These are phyloP conservation scores for Chymomyza procnemis DNA, from an alignment of 2,888 invertebrate species.

Conservation along the genomic window DNA sequence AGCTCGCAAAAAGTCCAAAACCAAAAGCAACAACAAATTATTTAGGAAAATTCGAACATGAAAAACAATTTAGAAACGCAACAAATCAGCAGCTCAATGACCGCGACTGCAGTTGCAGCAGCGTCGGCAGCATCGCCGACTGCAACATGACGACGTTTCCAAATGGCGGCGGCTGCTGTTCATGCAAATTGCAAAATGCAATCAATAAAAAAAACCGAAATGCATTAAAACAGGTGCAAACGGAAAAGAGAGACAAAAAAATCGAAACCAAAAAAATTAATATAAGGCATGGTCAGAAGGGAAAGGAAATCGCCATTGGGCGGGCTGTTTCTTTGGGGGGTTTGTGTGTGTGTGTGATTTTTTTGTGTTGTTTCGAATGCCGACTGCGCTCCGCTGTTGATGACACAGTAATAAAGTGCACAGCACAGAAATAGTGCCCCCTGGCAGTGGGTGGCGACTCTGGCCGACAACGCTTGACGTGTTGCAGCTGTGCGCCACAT, in stretches of 20 bases:
- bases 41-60: constrained; percentile 44
- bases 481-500: constrained; percentile 71
- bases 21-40: neutral
- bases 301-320: neutral
- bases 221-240: constrained; percentile 65
- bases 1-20: constrained; percentile 12
- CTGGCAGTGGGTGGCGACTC: constrained; percentile 69
- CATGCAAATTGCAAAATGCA: constrained; percentile 58
- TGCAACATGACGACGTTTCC: constrained; percentile 18
- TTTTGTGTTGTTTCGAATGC: neutral
- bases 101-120: constrained; percentile 40
- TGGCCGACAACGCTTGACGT: constrained; percentile 64
- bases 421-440: constrained; percentile 35
- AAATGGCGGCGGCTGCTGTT: constrained; percentile 25
- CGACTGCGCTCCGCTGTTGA: constrained; percentile 42
- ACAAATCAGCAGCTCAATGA: constrained; percentile 71
- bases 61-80: constrained; percentile 69
- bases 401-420: constrained; percentile 56
- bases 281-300: neutral
- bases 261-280: neutral
- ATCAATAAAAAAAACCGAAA: constrained; percentile 60
- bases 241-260: constrained; percentile 4
- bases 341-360: no score
- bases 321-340: neutral
- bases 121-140: neutral